phyloP scores from a whole-genome alignment of 1,140 invertebrate genomes.

The Anoplolepis gracilipes region DNA sequence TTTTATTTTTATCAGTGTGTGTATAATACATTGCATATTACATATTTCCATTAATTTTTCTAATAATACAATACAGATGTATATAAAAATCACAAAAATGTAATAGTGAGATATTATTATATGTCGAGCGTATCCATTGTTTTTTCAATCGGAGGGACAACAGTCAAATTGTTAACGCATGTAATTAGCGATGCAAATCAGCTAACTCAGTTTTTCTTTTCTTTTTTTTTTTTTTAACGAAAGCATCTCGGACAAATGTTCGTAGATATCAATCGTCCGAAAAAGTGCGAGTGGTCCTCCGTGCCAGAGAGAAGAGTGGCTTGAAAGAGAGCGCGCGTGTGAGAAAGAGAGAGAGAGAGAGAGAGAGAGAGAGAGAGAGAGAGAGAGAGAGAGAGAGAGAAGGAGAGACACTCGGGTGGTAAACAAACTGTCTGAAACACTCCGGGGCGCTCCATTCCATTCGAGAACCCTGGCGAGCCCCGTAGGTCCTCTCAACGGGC shows the following conservation, averaged over 20 bases:
- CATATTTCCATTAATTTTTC: neutral
- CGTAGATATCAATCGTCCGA: conserved; percentile 68
- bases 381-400: no score
- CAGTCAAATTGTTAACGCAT: neutral
- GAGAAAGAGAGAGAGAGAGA: neutral
- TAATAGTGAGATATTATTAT: neutral
- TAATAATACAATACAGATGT: neutral
- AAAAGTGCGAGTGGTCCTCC: conserved; percentile 51
- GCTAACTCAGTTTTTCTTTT: neutral
- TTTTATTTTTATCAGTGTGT: neutral
- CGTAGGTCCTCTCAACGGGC: conserved; percentile 79
- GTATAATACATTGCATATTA: no score
- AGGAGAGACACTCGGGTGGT: conserved; percentile 76
- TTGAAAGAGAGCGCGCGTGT: conserved; percentile 36
- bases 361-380: conserved; percentile 33
- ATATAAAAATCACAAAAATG: neutral
- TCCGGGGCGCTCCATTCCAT: conserved; percentile 78
- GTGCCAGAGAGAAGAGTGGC: conserved; percentile 44
- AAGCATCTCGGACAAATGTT: conserved; percentile 47
- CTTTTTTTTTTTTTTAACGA: neutral
- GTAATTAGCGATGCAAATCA: conserved; percentile 26
- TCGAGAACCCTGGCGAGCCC: conserved; percentile 75
- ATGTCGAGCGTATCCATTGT: neutral
- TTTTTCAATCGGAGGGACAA: no score
- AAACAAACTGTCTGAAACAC: conserved; percentile 86